Conservation (phyloP, 2,888 invertebrate genomes). For the Mesochorus sp. region DNA sequence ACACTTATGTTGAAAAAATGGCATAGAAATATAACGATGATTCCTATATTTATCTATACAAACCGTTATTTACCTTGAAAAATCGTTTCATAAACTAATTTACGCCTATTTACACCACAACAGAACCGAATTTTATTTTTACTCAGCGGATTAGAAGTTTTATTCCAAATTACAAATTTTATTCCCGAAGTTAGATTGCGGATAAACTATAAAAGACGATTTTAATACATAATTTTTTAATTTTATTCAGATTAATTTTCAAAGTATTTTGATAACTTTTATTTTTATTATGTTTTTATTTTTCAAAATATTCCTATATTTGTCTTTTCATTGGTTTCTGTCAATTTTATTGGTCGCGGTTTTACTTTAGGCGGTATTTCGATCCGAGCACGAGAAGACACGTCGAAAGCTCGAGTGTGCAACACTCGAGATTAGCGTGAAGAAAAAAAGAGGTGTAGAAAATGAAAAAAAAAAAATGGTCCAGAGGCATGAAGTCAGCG, state of each 20-base stretch:
- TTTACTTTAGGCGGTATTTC: background rate
- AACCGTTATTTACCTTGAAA: background rate
- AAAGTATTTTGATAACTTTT: too few species aligned
- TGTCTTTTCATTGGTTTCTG: background rate
- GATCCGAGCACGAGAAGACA: background rate
- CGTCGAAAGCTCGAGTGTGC: background rate
- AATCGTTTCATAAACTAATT: background rate
- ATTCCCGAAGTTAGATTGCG: too few species aligned
- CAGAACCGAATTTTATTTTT: too few species aligned
- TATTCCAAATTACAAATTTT: too few species aligned
- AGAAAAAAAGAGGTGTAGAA: constrained; percentile 11
- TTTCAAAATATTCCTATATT: too few species aligned
- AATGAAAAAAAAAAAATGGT: constrained; percentile 31
- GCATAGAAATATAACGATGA: background rate
- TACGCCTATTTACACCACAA: background rate
- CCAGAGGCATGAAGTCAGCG: constrained; percentile 8
- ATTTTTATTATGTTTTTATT: too few species aligned
- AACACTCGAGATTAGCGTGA: constrained; percentile 1
- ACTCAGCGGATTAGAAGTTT: too few species aligned
- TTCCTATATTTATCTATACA: background rate
- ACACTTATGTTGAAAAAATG: background rate
- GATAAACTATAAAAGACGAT: too few species aligned
- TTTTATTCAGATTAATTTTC: too few species aligned
- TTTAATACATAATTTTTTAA: too few species aligned
- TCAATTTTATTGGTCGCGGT: background rate